These are phyloP conservation scores for Clupea harengus DNA, from an alignment of 2,113 vertebrate species.

Conservation along the genomic window DNA sequence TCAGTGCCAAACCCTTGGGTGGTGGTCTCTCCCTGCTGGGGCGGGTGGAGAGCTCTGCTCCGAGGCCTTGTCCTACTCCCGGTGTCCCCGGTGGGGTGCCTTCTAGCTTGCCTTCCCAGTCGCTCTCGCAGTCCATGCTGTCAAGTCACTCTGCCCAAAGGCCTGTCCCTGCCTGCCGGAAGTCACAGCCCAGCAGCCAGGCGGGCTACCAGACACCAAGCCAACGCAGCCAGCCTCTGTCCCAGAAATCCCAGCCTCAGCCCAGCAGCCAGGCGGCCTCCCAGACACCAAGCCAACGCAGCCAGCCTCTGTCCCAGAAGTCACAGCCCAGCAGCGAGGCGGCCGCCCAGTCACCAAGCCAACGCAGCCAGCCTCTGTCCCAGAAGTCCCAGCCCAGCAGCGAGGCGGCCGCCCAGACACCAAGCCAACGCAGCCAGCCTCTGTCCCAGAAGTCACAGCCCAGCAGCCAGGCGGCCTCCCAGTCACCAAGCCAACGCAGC, in stretches of 20 bases:
- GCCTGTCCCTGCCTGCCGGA: conserved; percentile 40
- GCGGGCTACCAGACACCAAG: neutral
- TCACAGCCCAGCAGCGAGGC: neutral
- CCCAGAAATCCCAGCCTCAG: neutral
- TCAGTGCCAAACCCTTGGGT: neutral
- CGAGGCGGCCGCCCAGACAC: neutral
- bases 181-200: neutral
- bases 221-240: neutral
- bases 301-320: conserved; percentile 31
- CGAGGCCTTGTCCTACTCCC: conserved; percentile 42
- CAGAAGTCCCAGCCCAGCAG: conserved; percentile 2
- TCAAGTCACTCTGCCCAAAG: conserved; percentile 19
- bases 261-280: neutral
- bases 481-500: neutral
- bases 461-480: neutral
- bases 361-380: conserved; percentile 23
- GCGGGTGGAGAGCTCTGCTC: conserved; percentile 24
- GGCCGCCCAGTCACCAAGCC: neutral
- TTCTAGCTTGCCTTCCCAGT: conserved; percentile 43
- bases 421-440: neutral
- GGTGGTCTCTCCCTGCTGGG: neutral
- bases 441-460: conserved; percentile 39
- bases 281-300: neutral
- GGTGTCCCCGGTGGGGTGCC: conserved; percentile 4
- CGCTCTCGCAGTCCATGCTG: conserved; percentile 41